A percentile compares a stretch with the other conserved stretches of the same genome.
Conservation (phyloP, 2,888 invertebrate genomes). For the Cantharis rufa region DNA sequence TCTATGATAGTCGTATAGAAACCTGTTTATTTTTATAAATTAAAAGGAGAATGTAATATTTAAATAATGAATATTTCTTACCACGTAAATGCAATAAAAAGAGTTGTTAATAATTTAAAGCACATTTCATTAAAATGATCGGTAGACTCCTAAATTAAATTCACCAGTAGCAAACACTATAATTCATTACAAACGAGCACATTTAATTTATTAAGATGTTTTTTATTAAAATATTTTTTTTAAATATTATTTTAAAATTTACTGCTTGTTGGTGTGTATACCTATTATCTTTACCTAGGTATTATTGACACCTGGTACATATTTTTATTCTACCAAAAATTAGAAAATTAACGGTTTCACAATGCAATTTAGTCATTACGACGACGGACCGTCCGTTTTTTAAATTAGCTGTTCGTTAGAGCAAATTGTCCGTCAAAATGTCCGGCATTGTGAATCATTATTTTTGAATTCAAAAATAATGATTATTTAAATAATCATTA, state of each 20-base stretch:
- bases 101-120: neutral
- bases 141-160: neutral
- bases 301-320: neutral
- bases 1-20: too few relatives aligned
- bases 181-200: neutral
- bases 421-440: too few relatives aligned
- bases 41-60: neutral
- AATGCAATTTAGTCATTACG: conserved; percentile 24
- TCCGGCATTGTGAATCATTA: too few relatives aligned
- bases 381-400: too few relatives aligned
- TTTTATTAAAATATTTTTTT: neutral
- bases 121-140: neutral
- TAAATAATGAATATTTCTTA: neutral
- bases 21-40: neutral
- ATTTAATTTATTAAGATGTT: neutral
- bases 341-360: conserved; percentile 21
- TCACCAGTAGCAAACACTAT: neutral
- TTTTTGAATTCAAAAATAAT: too few relatives aligned
- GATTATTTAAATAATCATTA: too few relatives aligned
- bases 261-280: neutral
- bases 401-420: too few relatives aligned
- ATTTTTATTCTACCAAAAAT: neutral
- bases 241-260: neutral
- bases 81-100: neutral
- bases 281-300: neutral